Conservation (phyloP, 2,797 vertebrate genomes). For the Sebastes hubbsi region DNA sequence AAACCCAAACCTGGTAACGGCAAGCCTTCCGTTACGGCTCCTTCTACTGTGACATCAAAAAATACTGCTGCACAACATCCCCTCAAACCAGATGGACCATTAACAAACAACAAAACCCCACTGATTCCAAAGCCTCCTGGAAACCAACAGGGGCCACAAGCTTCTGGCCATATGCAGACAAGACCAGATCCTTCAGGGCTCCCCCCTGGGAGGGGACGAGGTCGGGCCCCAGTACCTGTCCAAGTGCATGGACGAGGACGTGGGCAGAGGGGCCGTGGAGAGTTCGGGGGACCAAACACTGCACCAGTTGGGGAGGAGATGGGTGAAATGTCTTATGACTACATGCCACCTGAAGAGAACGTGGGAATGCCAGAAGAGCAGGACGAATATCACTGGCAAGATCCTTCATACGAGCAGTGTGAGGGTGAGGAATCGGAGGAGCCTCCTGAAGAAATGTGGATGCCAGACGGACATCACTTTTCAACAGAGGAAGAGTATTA, state of each 20-base stretch:
- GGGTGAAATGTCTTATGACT: conserved; percentile 78
- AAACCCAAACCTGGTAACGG: conserved; percentile 36
- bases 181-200: conserved; percentile 52
- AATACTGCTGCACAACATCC: conserved; percentile 35
- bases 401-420: conserved; percentile 80
- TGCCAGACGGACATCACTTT: conserved; percentile 84
- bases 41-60: conserved; percentile 31
- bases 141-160: conserved; percentile 43
- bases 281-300: conserved; percentile 51
- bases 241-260: conserved; percentile 66
- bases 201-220: conserved; percentile 69
- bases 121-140: conserved; percentile 35
- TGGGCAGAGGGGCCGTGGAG: conserved; percentile 58
- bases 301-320: conserved; percentile 58
- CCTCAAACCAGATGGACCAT: conserved; percentile 44
- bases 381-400: conserved; percentile 83
- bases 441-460: conserved; percentile 82
- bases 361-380: conserved; percentile 73
- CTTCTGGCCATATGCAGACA: conserved; percentile 41
- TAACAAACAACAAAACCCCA: conserved; percentile 39
- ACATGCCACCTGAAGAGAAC: conserved; percentile 77
- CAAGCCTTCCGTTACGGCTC: conserved; percentile 33
- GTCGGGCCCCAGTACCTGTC: conserved; percentile 53
- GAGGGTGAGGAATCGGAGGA: conserved; percentile 74
- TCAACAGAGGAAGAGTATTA: conserved; percentile 76